These are phyloP conservation scores for Proisotoma minuta DNA, from an alignment of 2,888 invertebrate species.

Conservation along the genomic window DNA sequence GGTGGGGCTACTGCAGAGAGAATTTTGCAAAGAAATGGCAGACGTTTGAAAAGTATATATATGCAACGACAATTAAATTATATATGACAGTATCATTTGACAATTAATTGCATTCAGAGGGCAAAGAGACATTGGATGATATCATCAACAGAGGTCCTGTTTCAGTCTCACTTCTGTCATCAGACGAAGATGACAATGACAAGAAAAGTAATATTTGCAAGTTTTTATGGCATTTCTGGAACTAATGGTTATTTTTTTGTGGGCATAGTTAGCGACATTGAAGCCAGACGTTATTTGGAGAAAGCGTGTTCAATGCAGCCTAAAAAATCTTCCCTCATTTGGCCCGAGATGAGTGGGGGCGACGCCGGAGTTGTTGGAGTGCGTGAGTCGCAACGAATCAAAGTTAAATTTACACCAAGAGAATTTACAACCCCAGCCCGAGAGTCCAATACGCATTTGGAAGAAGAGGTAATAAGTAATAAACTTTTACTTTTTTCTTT, in stretches of 20 bases:
- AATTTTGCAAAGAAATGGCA: not conserved
- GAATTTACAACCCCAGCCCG: constrained; percentile 76
- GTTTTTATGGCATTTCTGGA: not conserved
- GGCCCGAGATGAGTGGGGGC: not conserved
- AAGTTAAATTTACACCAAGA: constrained; percentile 68
- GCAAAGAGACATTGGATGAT: not conserved
- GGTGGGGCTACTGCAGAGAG: not conserved
- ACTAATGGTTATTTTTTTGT: not conserved
- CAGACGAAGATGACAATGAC: not conserved
- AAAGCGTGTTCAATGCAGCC: not conserved
- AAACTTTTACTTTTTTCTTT: not conserved
- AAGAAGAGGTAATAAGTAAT: constrained; percentile 59
- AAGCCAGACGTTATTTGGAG: not conserved
- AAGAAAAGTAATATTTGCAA: no score
- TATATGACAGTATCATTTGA: not conserved
- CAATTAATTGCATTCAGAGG: not conserved
- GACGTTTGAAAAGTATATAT: no score
- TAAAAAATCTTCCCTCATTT: not conserved
- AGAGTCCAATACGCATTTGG: constrained; percentile 65
- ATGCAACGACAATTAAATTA: no score
- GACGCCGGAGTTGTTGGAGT: constrained; percentile 54
- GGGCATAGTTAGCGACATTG: not conserved
- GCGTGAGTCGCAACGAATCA: constrained; percentile 59
- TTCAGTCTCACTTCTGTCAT: not conserved
- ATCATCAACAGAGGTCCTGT: not conserved